Base-by-base conservation (phyloP, 1,140 invertebrate genomes). In the Pteromalus puparum region DNA sequence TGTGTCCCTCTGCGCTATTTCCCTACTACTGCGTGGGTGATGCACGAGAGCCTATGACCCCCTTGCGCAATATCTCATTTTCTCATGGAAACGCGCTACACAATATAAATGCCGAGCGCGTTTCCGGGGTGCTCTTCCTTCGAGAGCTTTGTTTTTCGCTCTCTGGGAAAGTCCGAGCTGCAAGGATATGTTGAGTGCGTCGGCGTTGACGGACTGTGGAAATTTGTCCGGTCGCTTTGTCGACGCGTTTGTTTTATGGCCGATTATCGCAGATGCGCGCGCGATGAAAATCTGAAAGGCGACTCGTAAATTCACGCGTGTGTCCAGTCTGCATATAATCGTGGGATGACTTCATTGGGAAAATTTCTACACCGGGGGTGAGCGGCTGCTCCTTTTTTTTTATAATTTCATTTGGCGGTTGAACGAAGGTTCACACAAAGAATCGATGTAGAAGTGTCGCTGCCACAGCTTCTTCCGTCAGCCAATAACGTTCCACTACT, bases 31-130 rank as follows among this genome's bases (percentile, higher is more conserved):
- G 53, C 65, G 38, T 76, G 74, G 82, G 24, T 67, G 81, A 24
- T 13, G 48, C 28, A 48, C 28, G 5, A 61, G 42, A 78, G 21
- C 53, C 24, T 84, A 78, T 15, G 48, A 77, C 70, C 12, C 77
- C 67, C 46, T 78, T 46, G 76, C 74, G 53, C 65, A 79, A 75
- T 81, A 83, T 81, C 78, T 83, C 81, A 79, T 65, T 84, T 86
- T 82, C 77, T 81, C 82, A 81, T 86, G 68, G 53, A 65, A 72
- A 38, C 21, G 3, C n/a, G 9, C 21, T 53, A 46, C 53, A 87
- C 86, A 86, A 85, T 18, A 46, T 46, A 65, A 79, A 38, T 38
- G 18, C 38, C 38, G 21, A 7, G n/a, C 67, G n/a, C 28, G 7
- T 73, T 82, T 82, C 70, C 18, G 12, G 61, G 61, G 70, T n/a